Base-by-base conservation (phyloP, 2,888 invertebrate genomes). In the Diarsia dahlii region DNA sequence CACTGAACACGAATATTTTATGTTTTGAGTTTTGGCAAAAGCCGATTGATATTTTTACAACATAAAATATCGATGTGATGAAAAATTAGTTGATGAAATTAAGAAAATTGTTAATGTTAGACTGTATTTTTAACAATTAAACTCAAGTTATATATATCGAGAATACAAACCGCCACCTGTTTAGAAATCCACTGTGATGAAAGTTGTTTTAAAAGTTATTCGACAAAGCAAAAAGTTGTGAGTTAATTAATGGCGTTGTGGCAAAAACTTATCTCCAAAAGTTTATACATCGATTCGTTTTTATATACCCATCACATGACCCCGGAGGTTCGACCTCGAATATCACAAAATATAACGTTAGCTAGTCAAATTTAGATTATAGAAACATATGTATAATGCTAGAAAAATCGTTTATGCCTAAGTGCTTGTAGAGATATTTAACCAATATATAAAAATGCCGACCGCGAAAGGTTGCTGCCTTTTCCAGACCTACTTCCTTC, bases 341-440 rank as follows among this genome's bases (percentile, higher is more conserved):
- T 92, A 93, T 95, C 92, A 94, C 91, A 92, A 93, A 77, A 86
- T 90, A 85, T 87, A 88, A 91, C 78, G 84, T 84, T 95, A 95
- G 96, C 93, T 96, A 96, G 96, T 90, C 91, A 95, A 96, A 95
- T 95, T 92, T 96, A 96, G 95, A 67, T 81, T 78, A 88, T 93
- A 94, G 91, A 87, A 71, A 90, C 90, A 91, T 60, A 60, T 60
- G 28, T 93, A 85, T 91, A 91, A 91, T 88, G 91, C 91, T 95
- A 95, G 94, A 67, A 75, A 78, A 84, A 74, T 83, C 78, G 81
- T 81, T 69, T 87, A 83, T 80, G 88, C 88, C 88, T 88, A 88
- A 88, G 88, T 88, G 88, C 88, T 88, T 88, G 64, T 85, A 88
- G 85, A 52, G 13, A 50, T 87, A 85, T 84, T 69, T 86, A 88